Evolutionary conservation across 2,888 invertebrate species (phyloP).

Genomic region (Lithosia quadra): DNA sequence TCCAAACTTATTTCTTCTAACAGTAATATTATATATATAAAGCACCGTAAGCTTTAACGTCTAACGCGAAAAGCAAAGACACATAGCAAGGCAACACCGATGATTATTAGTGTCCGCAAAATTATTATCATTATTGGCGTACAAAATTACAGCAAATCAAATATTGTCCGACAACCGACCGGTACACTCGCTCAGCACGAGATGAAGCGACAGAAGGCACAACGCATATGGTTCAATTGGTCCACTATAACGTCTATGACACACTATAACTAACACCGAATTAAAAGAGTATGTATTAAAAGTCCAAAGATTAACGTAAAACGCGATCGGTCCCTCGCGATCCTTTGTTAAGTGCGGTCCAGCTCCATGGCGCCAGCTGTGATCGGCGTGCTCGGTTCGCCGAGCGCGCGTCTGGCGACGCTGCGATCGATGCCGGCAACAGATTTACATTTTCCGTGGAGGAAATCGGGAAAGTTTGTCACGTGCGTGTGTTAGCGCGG

Average conservation of each 20-base stretch:
- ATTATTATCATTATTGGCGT: constrained; percentile 68
- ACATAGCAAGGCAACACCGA: constrained; percentile 86
- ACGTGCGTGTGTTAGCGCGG: constrained; percentile 74
- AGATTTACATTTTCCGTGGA: constrained; percentile 85
- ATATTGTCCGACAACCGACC: constrained; percentile 55
- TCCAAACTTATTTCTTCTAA: constrained; percentile 50
- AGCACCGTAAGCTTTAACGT: constrained; percentile 82
- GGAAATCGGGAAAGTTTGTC: constrained; percentile 86
- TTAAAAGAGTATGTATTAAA: constrained; percentile 58
- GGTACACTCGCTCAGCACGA: constrained; percentile 65
- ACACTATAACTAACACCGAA: constrained; percentile 75
- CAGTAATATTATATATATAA: constrained; percentile 61
- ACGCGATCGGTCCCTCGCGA: constrained; percentile 60
- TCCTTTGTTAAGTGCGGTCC: constrained; percentile 81
- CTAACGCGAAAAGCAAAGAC: constrained; percentile 85
- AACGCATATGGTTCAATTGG: constrained; percentile 83
- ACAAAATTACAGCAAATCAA: constrained; percentile 71
- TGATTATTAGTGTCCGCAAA: constrained; percentile 72
- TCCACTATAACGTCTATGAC: constrained; percentile 76
- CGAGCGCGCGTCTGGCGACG: constrained; percentile 76
- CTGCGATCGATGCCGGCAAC: constrained; percentile 84
- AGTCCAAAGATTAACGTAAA: constrained; percentile 66
- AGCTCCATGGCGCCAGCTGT: constrained; percentile 82
- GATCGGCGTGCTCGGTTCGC: constrained; percentile 74
- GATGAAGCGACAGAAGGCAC: constrained; percentile 79